Evolutionary conservation across 2,113 vertebrate species (phyloP), one percentile per base, ranked within the genome.

Genomic region (Catharus minimus): DNA sequence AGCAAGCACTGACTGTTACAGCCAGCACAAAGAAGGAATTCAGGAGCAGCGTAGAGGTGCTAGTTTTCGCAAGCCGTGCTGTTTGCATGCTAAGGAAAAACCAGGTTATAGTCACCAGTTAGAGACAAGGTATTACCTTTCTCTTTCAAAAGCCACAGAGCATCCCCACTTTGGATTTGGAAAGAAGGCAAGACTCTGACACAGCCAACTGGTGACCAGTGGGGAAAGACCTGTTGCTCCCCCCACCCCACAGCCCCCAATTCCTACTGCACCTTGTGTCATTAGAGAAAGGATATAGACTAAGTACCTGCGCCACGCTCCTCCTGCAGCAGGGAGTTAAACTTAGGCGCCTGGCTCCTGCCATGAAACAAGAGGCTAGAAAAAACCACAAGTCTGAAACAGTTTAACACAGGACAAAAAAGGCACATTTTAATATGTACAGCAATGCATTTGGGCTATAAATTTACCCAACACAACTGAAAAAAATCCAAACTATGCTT

Each of bases 401-500:
- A 91, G 93, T 95, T 93, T 82, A 95, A 97, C 94, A 97, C 96
- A 94, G 95, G 94, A 96, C 96, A 94, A 97, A 96, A 97, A 97
- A 97, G 96, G 96, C 96, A 97, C 96, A 96, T 97, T 97, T 97
- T 97, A 97, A 96, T 97, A 97, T 96, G 90, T 95, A 97, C 95
- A 97, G 96, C 95, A 97, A 94, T 97, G 95, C 96, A 97, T 95
- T 96, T 93, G 95, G 96, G 96, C 95, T 81, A 95, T 95, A 92
- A 96, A 91, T 90, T 95, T 76, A 96, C 96, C 96, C 96, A 96
- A 96, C 95, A 96, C 93, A 97, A 94, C 95, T 94, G 92, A 82
- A 91, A 95, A 92, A 91, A 90, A 74, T 85, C 78, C 86, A 92
- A 96, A 92, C 86, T 95, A 96, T 91, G 94, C 94, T 95, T 90